Conservation (phyloP, 1,140 invertebrate species). For the Mycetomoellerius zeteki region DNA sequence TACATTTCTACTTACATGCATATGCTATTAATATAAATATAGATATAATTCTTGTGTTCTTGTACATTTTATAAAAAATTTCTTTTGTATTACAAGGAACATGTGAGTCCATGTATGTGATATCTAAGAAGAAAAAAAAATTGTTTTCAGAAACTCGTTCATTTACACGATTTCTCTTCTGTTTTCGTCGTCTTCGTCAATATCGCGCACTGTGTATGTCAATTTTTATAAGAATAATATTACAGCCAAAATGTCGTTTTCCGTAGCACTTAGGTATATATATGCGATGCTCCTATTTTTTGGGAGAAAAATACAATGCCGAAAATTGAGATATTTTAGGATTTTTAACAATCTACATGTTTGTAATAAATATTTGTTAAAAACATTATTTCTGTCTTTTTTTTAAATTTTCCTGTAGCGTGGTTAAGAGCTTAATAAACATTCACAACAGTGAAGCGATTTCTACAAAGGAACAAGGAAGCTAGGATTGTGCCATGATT, state of each 20-base stretch:
- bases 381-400: background rate
- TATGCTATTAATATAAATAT: background rate
- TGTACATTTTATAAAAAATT: background rate
- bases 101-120: background rate
- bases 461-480: background rate
- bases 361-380: constrained; percentile 68
- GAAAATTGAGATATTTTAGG: constrained; percentile 25
- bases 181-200: constrained; percentile 19
- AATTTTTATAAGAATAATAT: constrained; percentile 2
- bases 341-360: constrained; percentile 49
- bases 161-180: background rate
- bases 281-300: background rate
- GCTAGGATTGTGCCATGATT: background rate
- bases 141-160: background rate
- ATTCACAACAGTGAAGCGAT: background rate
- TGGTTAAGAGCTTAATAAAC: background rate
- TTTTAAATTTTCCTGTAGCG: background rate
- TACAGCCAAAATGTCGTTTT: constrained; percentile 46
- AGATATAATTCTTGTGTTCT: constrained; percentile 5
- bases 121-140: background rate
- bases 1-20: constrained; percentile 9
- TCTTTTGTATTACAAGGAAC: background rate
- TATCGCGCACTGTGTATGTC: background rate
- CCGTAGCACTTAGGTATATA: constrained; percentile 30
- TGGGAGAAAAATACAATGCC: background rate